Base-by-base conservation (phyloP, 2,113 vertebrate genomes). In the Eurystomus gularis region DNA sequence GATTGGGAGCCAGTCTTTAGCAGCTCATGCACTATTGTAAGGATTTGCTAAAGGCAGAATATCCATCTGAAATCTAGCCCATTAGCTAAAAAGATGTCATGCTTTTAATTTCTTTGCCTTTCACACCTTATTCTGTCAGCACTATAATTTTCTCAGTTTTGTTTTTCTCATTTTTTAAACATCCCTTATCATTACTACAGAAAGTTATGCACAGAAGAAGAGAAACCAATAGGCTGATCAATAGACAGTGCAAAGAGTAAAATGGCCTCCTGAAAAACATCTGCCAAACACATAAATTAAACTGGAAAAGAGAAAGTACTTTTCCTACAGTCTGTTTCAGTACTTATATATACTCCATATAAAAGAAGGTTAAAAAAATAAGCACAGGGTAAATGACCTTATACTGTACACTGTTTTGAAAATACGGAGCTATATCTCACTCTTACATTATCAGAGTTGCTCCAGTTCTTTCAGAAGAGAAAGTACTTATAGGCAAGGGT, bases 101-200 rank as follows among this genome's bases (percentile, higher is more conserved):
- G 7, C 2, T 62, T 85, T 88, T 60, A 77, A 29, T 6, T 77
- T 60, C 3, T 24, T 37, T 46, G 20, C 44, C 24, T 73, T n/a
- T 83, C 51, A 62, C 35, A 77, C 16, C 54, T 70, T 51, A 40
- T n/a, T 77, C 0, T 24, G 28, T 18, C 62, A 15, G 3, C 37
- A 55, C 28, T 52, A 5, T 9, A 3, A 29, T 35, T 64, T 71
- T n/a, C 44, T 51, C 35, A 14, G 13, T 3, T 72, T 70, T 35
- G 10, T 69, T 71, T 55, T 66, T 24, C n/a, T 16, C 15, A 7
- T 66, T 79, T 91, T 90, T 49, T 35, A 39, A 26, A 39, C 15
- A 55, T 18, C 17, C 10, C 8, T 0, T 51, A 6, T 26, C 0
- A 2, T 16, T 48, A 9, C 7, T 14, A 17, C 11, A 40, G 55